Conservation (phyloP, 2,888 invertebrate genomes). For the Microctonus aethiopoides region DNA sequence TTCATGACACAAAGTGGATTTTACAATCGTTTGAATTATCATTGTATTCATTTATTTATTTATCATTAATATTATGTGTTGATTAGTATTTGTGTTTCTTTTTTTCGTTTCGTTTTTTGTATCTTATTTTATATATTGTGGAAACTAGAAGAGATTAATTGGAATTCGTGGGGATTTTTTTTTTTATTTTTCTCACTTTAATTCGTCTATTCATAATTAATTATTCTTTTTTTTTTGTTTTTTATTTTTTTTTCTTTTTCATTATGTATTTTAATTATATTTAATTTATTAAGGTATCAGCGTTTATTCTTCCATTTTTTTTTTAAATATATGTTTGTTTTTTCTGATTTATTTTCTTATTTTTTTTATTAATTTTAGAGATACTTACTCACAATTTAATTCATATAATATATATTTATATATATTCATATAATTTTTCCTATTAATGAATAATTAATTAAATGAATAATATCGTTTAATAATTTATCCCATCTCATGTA, state of each 20-base stretch:
- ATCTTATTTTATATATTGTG: neutral
- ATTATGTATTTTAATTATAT: neutral
- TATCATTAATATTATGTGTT: neutral
- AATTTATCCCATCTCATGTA: neutral
- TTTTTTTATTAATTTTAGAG: neutral
- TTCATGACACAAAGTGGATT: too few relatives aligned
- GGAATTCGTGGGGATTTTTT: neutral
- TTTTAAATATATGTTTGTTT: neutral
- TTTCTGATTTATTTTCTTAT: too few relatives aligned
- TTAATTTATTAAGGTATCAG: neutral
- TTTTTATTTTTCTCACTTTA: neutral
- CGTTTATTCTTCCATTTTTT: neutral
- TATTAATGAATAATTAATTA: neutral
- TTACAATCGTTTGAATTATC: neutral
- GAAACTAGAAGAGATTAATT: neutral
- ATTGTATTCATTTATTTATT: neutral
- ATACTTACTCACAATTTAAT: neutral
- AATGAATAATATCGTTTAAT: neutral
- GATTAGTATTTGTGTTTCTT: neutral
- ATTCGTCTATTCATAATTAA: too few relatives aligned
- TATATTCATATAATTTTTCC: neutral
- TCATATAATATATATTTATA: neutral
- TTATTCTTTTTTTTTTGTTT: neutral
- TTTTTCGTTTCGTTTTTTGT: neutral
- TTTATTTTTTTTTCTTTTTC: neutral